Percentiles rank a stretch among this genome's conserved stretches.
These are phyloP conservation scores for Oncorhynchus mykiss DNA, from an alignment of 2,113 vertebrate species.

Conservation along the genomic window DNA sequence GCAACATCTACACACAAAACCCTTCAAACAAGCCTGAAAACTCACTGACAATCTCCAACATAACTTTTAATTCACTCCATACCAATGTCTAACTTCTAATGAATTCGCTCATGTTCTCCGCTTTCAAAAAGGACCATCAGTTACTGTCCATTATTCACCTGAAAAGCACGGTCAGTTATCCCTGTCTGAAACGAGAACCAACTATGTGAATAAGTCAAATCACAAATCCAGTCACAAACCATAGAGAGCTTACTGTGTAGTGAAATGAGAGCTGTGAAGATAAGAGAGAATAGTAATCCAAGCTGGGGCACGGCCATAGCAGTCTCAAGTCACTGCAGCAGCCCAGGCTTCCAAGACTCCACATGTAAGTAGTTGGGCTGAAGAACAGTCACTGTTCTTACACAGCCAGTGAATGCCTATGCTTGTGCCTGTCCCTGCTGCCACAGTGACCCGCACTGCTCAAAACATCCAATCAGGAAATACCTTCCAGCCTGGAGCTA, in stretches of 20 bases:
- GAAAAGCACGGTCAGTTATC: too few species aligned
- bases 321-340: slow-evolving; percentile 36
- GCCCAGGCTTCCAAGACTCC: slow-evolving; percentile 38
- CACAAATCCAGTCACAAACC: not conserved
- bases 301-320: slow-evolving; percentile 50
- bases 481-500: slow-evolving; percentile 54
- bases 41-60: not conserved
- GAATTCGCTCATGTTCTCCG: too few species aligned
- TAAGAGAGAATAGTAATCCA: slow-evolving; percentile 35
- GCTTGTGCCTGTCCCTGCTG: slow-evolving; percentile 50
- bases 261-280: slow-evolving; percentile 41
- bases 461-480: slow-evolving; percentile 71
- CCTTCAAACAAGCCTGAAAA: not conserved
- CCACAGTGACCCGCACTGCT: slow-evolving; percentile 58
- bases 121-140: too few species aligned
- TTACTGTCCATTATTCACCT: too few species aligned
- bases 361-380: slow-evolving; percentile 43
- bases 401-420: slow-evolving; percentile 60
- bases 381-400: slow-evolving; percentile 63
- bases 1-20: not conserved
- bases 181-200: too few species aligned
- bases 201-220: not conserved
- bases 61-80: too few species aligned
- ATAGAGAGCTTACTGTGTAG: slow-evolving; percentile 61
- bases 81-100: too few species aligned